A percentile compares a stretch with the other conserved stretches of the same genome.
These are phyloP conservation scores for Notoglanidium macrostoma DNA, from an alignment of 2,797 vertebrate species.

Conservation along the genomic window DNA sequence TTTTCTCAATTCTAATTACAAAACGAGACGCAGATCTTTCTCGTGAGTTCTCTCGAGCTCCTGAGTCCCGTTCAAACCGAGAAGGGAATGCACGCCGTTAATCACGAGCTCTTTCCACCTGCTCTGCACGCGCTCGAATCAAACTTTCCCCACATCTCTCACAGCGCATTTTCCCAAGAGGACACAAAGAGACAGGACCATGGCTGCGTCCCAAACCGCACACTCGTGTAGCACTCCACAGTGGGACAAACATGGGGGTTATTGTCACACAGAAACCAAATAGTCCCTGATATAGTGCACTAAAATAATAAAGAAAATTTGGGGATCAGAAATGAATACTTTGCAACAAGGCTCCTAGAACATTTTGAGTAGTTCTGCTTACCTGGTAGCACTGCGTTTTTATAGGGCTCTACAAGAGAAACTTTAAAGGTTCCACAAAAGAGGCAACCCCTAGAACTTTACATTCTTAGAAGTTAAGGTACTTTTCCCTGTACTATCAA, in stretches of 20 bases:
- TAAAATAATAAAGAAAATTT: neutral
- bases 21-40: neutral
- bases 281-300: neutral
- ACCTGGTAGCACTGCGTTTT: neutral
- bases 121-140: neutral
- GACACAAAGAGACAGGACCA: neutral
- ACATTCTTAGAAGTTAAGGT: neutral
- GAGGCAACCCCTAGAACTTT: neutral
- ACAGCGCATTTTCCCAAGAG: neutral
- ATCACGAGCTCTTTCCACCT: slow-evolving; percentile 5
- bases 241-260: neutral
- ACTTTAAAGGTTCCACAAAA: neutral
- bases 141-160: slow-evolving; percentile 14
- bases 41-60: neutral
- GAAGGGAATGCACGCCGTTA: slow-evolving; percentile 4
- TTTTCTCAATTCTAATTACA: no score
- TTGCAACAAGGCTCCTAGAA: neutral
- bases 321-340: neutral
- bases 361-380: neutral
- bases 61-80: neutral
- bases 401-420: neutral
- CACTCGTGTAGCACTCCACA: neutral
- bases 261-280: neutral
- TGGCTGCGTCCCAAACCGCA: slow-evolving; percentile 23
- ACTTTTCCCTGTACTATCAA: neutral